phyloP scores from a whole-genome alignment of 2,888 invertebrate species.

The Endomychus coccineus region DNA sequence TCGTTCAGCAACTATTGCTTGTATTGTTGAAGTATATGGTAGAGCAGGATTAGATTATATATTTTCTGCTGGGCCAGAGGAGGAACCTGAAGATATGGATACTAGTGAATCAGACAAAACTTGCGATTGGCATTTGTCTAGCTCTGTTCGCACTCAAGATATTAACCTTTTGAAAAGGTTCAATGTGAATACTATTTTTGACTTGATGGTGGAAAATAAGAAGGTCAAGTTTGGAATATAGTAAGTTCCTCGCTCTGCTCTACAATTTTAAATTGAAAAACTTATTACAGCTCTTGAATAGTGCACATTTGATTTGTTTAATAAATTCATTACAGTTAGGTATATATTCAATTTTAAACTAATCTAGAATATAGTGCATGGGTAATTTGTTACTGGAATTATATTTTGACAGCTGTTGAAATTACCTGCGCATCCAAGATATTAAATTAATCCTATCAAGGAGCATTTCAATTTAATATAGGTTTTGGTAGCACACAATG shows the following conservation, averaged over 20 bases:
- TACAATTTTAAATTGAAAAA: not conserved
- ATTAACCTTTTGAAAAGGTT: conserved; percentile 62
- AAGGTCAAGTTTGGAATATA: conserved; percentile 74
- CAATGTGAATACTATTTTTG: conserved; percentile 65
- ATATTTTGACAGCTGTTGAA: too few species aligned
- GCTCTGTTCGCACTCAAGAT: conserved; percentile 58
- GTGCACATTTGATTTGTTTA: conserved; percentile 1
- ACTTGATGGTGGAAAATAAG: conserved; percentile 79
- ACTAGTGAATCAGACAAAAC: conserved; percentile 22
- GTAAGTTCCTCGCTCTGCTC: conserved; percentile 47
- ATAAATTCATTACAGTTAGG: conserved; percentile 1
- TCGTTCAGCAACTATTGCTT: conserved; percentile 67
- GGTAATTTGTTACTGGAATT: too few species aligned
- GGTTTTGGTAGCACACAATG: too few species aligned
- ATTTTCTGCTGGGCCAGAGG: conserved; percentile 26
- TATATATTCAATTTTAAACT: too few species aligned
- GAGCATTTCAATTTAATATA: too few species aligned
- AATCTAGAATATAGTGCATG: too few species aligned
- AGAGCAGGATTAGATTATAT: conserved; percentile 56
- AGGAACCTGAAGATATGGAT: conserved; percentile 26
- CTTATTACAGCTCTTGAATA: conserved; percentile 1
- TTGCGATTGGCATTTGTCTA: conserved; percentile 56
- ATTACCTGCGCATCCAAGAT: too few species aligned
- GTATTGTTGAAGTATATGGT: conserved; percentile 67
- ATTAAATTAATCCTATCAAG: too few species aligned